Percentiles rank a stretch among this genome's conserved stretches.
Evolutionary conservation across 2,888 invertebrate genomes (phyloP).

Genomic region (Cartodere bifasciata): DNA sequence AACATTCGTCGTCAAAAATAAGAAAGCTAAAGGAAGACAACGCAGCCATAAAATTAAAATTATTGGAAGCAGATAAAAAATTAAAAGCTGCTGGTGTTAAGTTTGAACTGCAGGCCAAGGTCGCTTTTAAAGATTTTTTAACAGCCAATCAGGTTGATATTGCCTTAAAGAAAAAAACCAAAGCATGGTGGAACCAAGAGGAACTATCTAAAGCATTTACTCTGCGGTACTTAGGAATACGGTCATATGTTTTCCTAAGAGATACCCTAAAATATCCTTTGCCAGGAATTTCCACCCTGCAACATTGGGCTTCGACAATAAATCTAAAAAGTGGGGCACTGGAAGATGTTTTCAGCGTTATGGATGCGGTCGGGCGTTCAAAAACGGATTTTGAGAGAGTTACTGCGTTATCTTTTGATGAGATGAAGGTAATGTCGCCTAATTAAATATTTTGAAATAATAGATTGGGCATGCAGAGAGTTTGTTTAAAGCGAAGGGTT

Average conservation of each 20-base stretch:
- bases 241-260: slow-evolving; percentile 14
- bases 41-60: background rate
- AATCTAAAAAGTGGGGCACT: slow-evolving; percentile 15
- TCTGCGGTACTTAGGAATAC: slow-evolving; percentile 15
- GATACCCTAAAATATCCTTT: slow-evolving; percentile 15
- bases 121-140: slow-evolving; percentile 1
- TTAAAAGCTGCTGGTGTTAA: background rate
- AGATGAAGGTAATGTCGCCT: slow-evolving; percentile 16
- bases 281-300: slow-evolving; percentile 15
- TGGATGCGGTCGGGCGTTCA: slow-evolving; percentile 12
- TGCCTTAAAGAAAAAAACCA: slow-evolving; percentile 8
- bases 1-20: too few species aligned
- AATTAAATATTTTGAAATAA: too few species aligned
- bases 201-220: slow-evolving; percentile 15
- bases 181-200: slow-evolving; percentile 11
- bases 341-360: slow-evolving; percentile 13
- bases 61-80: background rate
- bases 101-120: background rate
- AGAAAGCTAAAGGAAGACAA: too few species aligned
- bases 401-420: slow-evolving; percentile 16
- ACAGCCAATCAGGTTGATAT: slow-evolving; percentile 5
- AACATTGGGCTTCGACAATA: slow-evolving; percentile 17
- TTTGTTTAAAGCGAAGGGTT: too few species aligned
- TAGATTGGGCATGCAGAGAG: too few species aligned
- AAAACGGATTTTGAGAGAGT: slow-evolving; percentile 12